Percentiles rank a stretch among this genome's conserved stretches.
Conservation (phyloP, 2,888 invertebrate species). For the Arctia plantaginis region DNA sequence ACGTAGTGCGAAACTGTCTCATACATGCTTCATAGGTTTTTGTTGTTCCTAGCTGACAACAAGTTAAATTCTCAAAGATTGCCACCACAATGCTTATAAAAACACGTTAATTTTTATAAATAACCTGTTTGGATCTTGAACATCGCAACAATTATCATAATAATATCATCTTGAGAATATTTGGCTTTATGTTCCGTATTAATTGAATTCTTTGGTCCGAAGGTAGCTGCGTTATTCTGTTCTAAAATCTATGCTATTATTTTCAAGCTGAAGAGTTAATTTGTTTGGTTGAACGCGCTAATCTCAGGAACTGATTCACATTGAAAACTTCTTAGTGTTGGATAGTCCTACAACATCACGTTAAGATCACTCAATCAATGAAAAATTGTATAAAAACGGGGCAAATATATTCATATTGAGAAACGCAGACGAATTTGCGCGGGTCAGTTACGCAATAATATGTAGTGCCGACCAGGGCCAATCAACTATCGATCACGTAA, state of each 20-base stretch:
- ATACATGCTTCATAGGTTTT: background rate
- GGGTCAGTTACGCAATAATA: too few relatives aligned
- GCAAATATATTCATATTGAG: too few relatives aligned
- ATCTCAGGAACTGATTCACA: too few relatives aligned
- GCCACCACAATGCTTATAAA: slow-evolving; percentile 19
- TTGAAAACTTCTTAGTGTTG: too few relatives aligned
- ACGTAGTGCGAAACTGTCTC: background rate
- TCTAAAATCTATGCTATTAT: background rate
- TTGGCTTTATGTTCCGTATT: slow-evolving; percentile 28
- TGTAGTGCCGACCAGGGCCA: too few relatives aligned
- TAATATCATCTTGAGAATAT: slow-evolving; percentile 29
- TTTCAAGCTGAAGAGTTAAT: background rate
- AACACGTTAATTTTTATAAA: slow-evolving; percentile 21
- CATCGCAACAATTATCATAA: slow-evolving; percentile 28
- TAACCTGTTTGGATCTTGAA: slow-evolving; percentile 32
- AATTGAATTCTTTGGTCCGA: slow-evolving; percentile 34
- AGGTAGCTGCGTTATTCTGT: background rate
- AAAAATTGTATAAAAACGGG: too few relatives aligned
- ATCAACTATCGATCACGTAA: too few relatives aligned
- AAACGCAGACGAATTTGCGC: too few relatives aligned
- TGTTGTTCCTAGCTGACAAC: slow-evolving; percentile 17
- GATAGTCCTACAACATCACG: too few relatives aligned
- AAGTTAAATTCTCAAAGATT: slow-evolving; percentile 36
- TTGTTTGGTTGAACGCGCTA: too few relatives aligned
- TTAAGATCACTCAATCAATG: too few relatives aligned